Percentiles rank a stretch among this genome's conserved stretches.
Conservation (phyloP, 2,888 invertebrate species). For the Protodeltote pygarga region DNA sequence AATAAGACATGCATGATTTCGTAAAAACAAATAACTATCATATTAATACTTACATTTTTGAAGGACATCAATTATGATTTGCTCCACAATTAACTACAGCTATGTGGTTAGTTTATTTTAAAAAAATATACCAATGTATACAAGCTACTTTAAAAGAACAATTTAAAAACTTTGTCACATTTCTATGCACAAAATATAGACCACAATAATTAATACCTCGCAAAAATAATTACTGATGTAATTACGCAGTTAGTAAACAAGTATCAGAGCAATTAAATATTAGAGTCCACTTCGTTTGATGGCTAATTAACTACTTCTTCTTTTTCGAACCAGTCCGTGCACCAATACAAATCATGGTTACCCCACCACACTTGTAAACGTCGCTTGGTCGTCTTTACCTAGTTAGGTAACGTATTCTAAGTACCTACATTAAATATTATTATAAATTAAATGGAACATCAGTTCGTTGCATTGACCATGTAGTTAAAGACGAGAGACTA, state of each 20-base stretch:
- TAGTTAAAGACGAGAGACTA: constrained; percentile 26
- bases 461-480: constrained; percentile 17
- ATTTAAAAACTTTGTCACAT: background rate
- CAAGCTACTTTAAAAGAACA: no score
- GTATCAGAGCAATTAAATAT: constrained; percentile 34
- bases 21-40: no score
- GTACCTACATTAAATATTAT: constrained; percentile 43
- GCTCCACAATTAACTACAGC: no score
- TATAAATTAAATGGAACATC: constrained; percentile 15
- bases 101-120: no score
- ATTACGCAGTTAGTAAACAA: constrained; percentile 23
- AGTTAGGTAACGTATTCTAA: constrained; percentile 52
- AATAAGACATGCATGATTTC: no score
- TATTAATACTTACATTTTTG: no score
- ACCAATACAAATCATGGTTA: constrained; percentile 41
- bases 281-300: constrained; percentile 18
- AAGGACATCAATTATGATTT: no score
- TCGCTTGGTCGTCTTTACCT: constrained; percentile 49
- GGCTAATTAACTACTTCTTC: constrained; percentile 31
- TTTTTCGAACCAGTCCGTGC: constrained; percentile 26
- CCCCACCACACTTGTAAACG: constrained; percentile 53
- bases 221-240: constrained; percentile 19
- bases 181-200: no score
- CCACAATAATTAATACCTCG: background rate
- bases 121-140: no score